Evolutionary conservation across 2,888 invertebrate species (phyloP).

Genomic region (Ophonus ardosiacus): DNA sequence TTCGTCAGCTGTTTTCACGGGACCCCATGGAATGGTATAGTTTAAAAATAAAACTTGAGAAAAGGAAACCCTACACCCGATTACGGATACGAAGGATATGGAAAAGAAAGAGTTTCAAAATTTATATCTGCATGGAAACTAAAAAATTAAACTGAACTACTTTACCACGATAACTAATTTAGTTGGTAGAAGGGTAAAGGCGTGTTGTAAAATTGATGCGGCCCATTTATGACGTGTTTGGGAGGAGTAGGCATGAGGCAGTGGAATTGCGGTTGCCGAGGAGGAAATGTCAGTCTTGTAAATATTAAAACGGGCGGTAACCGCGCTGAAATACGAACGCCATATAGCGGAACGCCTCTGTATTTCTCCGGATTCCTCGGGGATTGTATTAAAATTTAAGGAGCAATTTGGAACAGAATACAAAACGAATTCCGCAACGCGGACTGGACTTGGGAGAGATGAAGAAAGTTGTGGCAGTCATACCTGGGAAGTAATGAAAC

Average conservation of each 20-base stretch:
- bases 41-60: too few species aligned
- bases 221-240: background rate
- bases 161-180: background rate
- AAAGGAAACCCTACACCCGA: too few species aligned
- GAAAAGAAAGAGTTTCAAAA: too few species aligned
- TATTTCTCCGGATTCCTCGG: slow-evolving; percentile 62
- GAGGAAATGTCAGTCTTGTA: slow-evolving; percentile 56
- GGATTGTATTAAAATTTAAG: slow-evolving; percentile 71
- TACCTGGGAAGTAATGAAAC: slow-evolving; percentile 55
- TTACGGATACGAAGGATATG: too few species aligned
- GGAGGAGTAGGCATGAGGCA: background rate
- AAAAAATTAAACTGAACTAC: too few species aligned
- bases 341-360: slow-evolving; percentile 62
- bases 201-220: background rate
- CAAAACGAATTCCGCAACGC: slow-evolving; percentile 68
- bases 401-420: slow-evolving; percentile 72
- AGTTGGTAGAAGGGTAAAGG: background rate
- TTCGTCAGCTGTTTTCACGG: too few species aligned
- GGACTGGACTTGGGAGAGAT: slow-evolving; percentile 67
- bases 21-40: too few species aligned
- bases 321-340: slow-evolving; percentile 64
- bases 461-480: slow-evolving; percentile 58
- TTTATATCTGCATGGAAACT: too few species aligned
- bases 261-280: background rate
- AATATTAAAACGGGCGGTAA: slow-evolving; percentile 62